A percentile compares a stretch with the other conserved stretches of the same genome.
These are phyloP conservation scores for Melikaiella ostensackeni DNA, from an alignment of 2,888 invertebrate species.

Conservation along the genomic window DNA sequence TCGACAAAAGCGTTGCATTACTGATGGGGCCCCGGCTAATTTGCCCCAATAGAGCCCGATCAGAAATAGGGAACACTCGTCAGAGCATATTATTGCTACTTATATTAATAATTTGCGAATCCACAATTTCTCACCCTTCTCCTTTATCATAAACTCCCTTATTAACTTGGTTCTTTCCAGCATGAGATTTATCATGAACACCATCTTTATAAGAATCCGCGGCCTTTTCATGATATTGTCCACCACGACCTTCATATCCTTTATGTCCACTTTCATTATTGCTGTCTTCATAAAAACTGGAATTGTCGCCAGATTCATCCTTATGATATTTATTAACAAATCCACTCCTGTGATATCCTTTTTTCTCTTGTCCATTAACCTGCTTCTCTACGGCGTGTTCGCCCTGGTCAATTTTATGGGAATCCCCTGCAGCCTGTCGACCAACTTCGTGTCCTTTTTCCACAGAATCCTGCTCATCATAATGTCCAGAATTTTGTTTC, in stretches of 20 bases:
- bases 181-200: slow-evolving; percentile 51
- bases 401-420: slow-evolving; percentile 59
- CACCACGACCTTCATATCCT: slow-evolving; percentile 69
- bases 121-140: slow-evolving; percentile 52
- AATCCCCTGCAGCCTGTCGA: slow-evolving; percentile 78
- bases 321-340: slow-evolving; percentile 85
- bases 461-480: slow-evolving; percentile 78
- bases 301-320: slow-evolving; percentile 84
- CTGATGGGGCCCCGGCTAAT: too few species aligned
- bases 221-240: slow-evolving; percentile 65
- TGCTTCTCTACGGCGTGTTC: slow-evolving; percentile 58
- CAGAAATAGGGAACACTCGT: too few species aligned
- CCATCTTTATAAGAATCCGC: slow-evolving; percentile 58
- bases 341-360: slow-evolving; percentile 84
- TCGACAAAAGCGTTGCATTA: too few species aligned
- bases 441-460: slow-evolving; percentile 78
- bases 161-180: slow-evolving; percentile 47
- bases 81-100: too few species aligned
- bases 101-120: background rate
- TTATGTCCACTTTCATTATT: slow-evolving; percentile 76
- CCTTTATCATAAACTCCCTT: slow-evolving; percentile 56
- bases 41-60: too few species aligned
- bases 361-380: slow-evolving; percentile 79
- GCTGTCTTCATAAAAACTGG: slow-evolving; percentile 84
- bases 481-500: slow-evolving; percentile 77